Conservation (phyloP, 2,113 vertebrate genomes). For the Hippoglossus stenolepis region DNA sequence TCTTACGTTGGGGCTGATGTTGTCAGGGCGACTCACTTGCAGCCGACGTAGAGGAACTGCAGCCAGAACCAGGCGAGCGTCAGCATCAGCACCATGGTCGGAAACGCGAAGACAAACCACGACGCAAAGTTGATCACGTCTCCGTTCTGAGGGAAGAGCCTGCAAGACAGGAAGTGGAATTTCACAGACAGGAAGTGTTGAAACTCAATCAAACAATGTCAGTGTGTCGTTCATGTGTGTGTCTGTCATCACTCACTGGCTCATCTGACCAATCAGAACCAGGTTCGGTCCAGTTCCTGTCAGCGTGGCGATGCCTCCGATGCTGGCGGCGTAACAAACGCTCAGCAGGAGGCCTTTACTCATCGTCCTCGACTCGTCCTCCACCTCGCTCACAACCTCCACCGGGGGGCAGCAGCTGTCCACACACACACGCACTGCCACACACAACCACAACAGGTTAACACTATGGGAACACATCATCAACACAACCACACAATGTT, state of each 20-base stretch:
- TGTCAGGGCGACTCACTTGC: conserved; percentile 83
- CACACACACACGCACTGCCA: neutral
- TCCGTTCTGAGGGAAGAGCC: conserved; percentile 90
- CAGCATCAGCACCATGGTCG: conserved; percentile 93
- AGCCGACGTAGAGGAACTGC: conserved; percentile 86
- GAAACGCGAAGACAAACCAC: conserved; percentile 95
- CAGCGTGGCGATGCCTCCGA: conserved; percentile 94
- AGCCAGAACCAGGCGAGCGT: conserved; percentile 92
- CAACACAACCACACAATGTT: neutral
- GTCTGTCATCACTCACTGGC: conserved; percentile 83
- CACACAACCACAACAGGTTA: neutral
- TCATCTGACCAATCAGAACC: conserved; percentile 93
- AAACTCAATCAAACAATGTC: neutral
- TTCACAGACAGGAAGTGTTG: neutral
- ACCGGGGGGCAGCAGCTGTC: neutral
- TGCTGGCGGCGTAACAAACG: conserved; percentile 94
- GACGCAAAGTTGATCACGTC: conserved; percentile 93
- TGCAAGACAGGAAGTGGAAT: conserved; percentile 54
- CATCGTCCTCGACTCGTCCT: conserved; percentile 64
- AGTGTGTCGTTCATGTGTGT: neutral
- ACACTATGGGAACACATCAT: neutral
- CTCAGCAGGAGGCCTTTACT: conserved; percentile 91
- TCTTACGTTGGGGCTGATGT: neutral
- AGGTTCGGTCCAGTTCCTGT: conserved; percentile 96
- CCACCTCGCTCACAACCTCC: conserved; percentile 45